Conservation (phyloP, 2,113 vertebrate genomes). For the Ursus arctos region DNA sequence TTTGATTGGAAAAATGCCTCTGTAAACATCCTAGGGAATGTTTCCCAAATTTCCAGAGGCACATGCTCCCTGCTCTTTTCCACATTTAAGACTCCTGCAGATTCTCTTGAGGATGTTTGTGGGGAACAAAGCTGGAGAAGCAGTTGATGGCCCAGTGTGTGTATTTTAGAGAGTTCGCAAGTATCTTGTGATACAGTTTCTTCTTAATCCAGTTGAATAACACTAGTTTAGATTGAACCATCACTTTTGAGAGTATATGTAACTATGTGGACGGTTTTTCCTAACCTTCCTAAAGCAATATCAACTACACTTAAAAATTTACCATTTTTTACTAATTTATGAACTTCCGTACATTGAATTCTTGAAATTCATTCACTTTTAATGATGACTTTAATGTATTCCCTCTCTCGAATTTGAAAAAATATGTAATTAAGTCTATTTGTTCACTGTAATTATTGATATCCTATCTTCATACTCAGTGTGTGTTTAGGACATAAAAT, state of each 20-base stretch:
- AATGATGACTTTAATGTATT: not conserved
- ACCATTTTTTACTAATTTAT: not conserved
- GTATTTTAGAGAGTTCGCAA: not conserved
- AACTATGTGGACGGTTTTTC: not conserved
- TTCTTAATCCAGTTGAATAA: not conserved
- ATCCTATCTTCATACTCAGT: not conserved
- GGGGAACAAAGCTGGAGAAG: not conserved
- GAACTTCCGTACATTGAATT: not conserved
- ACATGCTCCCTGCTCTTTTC: not conserved
- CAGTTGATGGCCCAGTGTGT: accelerated
- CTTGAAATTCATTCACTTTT: not conserved
- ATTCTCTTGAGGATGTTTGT: not conserved
- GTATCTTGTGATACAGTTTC: not conserved
- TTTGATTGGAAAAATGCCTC: not conserved
- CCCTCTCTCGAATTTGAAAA: not conserved
- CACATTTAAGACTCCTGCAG: not conserved
- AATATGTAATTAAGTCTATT: not conserved
- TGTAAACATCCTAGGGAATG: not conserved
- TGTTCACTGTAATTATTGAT: not conserved
- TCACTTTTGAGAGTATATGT: not conserved
- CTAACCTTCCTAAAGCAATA: not conserved
- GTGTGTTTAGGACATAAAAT: too few relatives aligned
- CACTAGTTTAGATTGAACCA: not conserved
- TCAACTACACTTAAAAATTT: not conserved
- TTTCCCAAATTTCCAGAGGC: not conserved